Evolutionary conservation across 1,140 invertebrate genomes (phyloP).

Genomic region (Pissodes strobi): DNA sequence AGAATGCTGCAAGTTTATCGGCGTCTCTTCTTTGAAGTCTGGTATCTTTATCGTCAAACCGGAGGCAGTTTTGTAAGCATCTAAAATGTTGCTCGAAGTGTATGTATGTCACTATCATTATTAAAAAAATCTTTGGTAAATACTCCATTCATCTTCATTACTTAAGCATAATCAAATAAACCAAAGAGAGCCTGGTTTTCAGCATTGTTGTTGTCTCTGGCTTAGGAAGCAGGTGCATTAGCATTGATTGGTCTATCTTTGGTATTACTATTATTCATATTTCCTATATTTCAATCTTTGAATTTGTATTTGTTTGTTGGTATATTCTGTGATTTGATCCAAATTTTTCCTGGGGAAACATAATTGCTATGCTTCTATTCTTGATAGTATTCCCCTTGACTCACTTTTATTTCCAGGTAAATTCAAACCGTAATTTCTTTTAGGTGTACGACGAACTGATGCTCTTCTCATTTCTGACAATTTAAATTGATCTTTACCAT

Average conservation of each 20-base stretch:
- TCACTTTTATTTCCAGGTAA: conserved; percentile 10
- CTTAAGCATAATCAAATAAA: background rate
- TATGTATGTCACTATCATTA: background rate
- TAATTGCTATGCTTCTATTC: conserved; percentile 3
- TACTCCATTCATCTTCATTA: background rate
- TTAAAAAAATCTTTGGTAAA: background rate
- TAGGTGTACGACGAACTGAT: conserved; percentile 6
- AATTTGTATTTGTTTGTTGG: conserved; percentile 3
- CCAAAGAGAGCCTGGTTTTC: background rate
- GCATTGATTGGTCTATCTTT: background rate
- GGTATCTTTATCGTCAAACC: too few relatives aligned
- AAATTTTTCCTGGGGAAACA: conserved; percentile 2
- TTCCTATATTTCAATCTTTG: conserved; percentile 1
- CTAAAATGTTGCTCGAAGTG: background rate
- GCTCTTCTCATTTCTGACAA: conserved; percentile 1
- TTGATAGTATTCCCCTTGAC: background rate
- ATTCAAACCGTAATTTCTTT: background rate
- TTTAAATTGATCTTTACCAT: conserved; percentile 1
- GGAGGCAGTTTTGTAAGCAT: background rate
- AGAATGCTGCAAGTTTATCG: background rate
- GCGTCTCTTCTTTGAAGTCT: background rate
- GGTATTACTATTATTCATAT: background rate
- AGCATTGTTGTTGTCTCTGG: background rate
- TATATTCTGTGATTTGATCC: too few relatives aligned
- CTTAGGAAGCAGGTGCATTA: background rate